phyloP scores from a whole-genome alignment of 2,797 vertebrate genomes.

The Columba guinea region DNA sequence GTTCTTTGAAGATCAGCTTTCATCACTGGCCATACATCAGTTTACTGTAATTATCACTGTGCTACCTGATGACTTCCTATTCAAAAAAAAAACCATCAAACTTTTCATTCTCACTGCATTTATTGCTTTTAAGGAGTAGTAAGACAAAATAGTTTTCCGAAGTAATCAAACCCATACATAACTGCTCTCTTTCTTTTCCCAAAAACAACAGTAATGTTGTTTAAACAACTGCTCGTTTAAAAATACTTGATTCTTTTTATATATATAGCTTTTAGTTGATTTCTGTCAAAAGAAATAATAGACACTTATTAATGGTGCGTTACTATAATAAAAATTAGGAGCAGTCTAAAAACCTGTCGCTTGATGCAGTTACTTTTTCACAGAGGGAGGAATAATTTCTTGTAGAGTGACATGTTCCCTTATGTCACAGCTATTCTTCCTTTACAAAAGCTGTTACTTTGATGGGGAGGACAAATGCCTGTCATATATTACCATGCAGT shows the following conservation, averaged over 20 bases:
- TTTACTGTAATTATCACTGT: conserved; percentile 14
- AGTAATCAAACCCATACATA: neutral
- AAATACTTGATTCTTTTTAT: neutral
- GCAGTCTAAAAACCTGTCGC: conserved; percentile 41
- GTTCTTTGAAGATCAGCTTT: neutral
- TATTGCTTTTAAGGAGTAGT: conserved; percentile 21
- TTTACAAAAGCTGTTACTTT: conserved; percentile 53
- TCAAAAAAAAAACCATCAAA: neutral
- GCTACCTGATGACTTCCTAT: neutral
- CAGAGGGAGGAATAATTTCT: conserved; percentile 56
- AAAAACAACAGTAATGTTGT: neutral
- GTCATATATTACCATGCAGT: conserved; percentile 48
- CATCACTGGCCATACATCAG: conserved; percentile 4
- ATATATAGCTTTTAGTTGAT: neutral
- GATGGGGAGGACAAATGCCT: conserved; percentile 42
- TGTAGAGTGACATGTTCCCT: conserved; percentile 42
- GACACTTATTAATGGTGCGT: conserved; percentile 41
- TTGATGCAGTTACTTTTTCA: conserved; percentile 44
- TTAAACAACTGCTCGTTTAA: conserved; percentile 39
- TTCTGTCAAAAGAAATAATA: conserved; percentile 60
- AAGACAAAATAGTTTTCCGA: conserved; percentile 21
- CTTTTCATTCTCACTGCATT: neutral
- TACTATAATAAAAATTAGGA: conserved; percentile 41
- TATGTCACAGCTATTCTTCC: conserved; percentile 47
- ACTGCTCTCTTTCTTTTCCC: neutral